A percentile compares a stretch with the other conserved stretches of the same genome.
These are phyloP conservation scores for Orcinus orca DNA, from an alignment of 2,113 vertebrate genomes.

Conservation along the genomic window DNA sequence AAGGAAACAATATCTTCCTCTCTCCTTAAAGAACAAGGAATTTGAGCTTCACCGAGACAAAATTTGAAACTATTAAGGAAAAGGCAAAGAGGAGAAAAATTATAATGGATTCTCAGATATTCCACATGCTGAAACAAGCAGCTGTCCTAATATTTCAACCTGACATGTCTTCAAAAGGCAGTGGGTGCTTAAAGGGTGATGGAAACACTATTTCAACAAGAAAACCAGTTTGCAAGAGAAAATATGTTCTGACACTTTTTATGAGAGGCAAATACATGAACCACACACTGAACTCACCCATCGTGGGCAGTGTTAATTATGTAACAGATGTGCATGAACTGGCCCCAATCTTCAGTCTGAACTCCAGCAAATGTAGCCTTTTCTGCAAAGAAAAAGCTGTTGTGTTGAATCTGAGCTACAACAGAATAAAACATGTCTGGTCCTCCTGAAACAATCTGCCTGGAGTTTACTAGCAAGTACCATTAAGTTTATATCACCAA, in stretches of 20 bases:
- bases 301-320: conserved; percentile 82
- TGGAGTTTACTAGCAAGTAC: neutral
- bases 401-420: conserved; percentile 4
- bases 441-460: conserved; percentile 33
- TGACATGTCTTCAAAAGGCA: neutral
- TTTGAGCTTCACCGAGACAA: neutral
- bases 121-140: neutral
- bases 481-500: neutral
- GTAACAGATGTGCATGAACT: conserved; percentile 87
- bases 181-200: neutral
- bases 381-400: conserved; percentile 78
- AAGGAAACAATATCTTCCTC: neutral
- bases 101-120: neutral
- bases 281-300: conserved; percentile 78
- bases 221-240: neutral
- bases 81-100: neutral
- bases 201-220: neutral
- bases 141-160: neutral
- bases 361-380: conserved; percentile 80
- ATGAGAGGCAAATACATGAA: neutral
- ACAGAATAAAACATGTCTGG: neutral
- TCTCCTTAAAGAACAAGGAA: neutral
- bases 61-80: neutral
- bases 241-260: neutral
- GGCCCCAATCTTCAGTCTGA: conserved; percentile 86